A percentile compares a stretch with the other conserved stretches of the same genome.
These are phyloP conservation scores for Lamprotornis superbus DNA, from an alignment of 2,113 vertebrate genomes.

Conservation along the genomic window DNA sequence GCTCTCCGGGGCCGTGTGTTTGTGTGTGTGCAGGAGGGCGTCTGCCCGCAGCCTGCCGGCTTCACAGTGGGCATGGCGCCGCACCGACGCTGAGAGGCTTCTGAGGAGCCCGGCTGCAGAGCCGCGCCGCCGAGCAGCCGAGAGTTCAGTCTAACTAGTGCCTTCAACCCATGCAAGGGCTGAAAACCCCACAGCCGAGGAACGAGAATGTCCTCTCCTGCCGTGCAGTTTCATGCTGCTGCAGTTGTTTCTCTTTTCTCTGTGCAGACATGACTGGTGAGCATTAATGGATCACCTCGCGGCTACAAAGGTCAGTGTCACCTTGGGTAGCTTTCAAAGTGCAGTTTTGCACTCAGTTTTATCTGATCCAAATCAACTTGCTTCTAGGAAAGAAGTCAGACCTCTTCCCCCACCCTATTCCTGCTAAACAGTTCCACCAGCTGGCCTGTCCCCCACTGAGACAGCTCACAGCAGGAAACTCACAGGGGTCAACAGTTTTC, in stretches of 20 bases:
- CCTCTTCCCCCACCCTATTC: background rate
- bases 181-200: background rate
- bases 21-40: accelerated
- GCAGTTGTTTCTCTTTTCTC: background rate
- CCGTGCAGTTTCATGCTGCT: background rate
- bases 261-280: background rate
- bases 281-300: background rate
- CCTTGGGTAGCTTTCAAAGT: background rate
- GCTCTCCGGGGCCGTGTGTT: accelerated
- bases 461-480: background rate
- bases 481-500: background rate
- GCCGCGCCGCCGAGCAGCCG: accelerated
- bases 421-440: background rate
- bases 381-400: background rate
- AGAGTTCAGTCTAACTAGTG: background rate
- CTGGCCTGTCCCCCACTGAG: background rate
- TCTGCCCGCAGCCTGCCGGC: accelerated
- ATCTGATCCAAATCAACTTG: background rate
- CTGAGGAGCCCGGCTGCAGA: accelerated
- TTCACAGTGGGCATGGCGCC: accelerated
- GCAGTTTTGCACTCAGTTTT: background rate
- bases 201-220: background rate
- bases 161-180: background rate
- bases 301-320: background rate
- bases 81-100: accelerated